phyloP scores from a whole-genome alignment of 2,888 invertebrate species.

The Coleophora deauratella region DNA sequence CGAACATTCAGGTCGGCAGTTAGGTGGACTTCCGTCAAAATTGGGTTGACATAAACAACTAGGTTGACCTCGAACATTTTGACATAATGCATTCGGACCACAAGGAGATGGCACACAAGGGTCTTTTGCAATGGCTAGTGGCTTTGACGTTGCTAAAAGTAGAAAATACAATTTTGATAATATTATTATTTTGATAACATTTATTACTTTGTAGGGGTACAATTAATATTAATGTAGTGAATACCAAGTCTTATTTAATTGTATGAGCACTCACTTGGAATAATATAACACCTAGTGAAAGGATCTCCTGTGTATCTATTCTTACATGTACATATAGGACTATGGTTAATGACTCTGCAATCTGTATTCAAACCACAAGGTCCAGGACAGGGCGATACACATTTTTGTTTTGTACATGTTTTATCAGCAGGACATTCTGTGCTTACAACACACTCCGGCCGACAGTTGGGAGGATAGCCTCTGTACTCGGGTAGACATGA shows the following conservation, averaged over 20 bases:
- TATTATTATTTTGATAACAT: too few relatives aligned
- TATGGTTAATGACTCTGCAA: slow-evolving; percentile 82
- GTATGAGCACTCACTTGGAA: slow-evolving; percentile 53
- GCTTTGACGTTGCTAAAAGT: slow-evolving; percentile 40
- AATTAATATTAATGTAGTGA: too few relatives aligned
- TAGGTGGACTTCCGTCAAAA: slow-evolving; percentile 78
- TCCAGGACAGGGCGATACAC: slow-evolving; percentile 81
- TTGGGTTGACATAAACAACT: slow-evolving; percentile 77
- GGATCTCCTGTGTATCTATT: slow-evolving; percentile 77
- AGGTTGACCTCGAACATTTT: slow-evolving; percentile 67
- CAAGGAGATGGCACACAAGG: slow-evolving; percentile 81
- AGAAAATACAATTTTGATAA: slow-evolving; percentile 3
- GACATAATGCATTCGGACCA: slow-evolving; percentile 77
- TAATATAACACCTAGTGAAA: slow-evolving; percentile 76
- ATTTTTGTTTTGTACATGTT: slow-evolving; percentile 80
- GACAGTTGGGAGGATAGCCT: slow-evolving; percentile 80
- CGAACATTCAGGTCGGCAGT: slow-evolving; percentile 79
- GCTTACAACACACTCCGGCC: slow-evolving; percentile 83
- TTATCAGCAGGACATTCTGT: slow-evolving; percentile 77
- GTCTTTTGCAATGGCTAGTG: slow-evolving; percentile 48
- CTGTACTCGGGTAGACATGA: slow-evolving; percentile 79
- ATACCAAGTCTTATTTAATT: too few relatives aligned
- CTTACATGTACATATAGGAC: slow-evolving; percentile 80
- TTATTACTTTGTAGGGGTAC: too few relatives aligned
- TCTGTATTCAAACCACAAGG: slow-evolving; percentile 81